These are phyloP conservation scores for Periparus ater DNA, from an alignment of 2,797 vertebrate genomes.

Conservation along the genomic window DNA sequence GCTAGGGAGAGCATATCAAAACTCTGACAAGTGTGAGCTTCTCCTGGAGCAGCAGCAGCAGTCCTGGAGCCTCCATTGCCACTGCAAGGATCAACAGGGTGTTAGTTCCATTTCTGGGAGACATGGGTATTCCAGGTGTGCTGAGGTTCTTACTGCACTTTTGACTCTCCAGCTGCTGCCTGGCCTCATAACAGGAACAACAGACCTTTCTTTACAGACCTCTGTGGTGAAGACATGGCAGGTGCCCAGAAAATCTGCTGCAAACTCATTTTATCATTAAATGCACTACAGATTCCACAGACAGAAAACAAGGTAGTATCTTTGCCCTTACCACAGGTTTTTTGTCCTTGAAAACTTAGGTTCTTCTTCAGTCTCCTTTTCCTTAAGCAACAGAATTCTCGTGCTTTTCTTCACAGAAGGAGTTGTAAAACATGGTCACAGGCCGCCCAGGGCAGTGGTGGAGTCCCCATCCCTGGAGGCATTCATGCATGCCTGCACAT, in stretches of 20 bases:
- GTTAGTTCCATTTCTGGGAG: neutral
- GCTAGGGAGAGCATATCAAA: neutral
- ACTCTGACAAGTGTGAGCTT: neutral
- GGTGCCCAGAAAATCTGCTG: neutral
- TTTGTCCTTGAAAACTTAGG: neutral
- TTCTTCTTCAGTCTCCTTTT: neutral
- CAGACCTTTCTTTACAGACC: neutral
- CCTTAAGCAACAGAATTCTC: neutral
- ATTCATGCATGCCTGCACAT: neutral
- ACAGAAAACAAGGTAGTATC: neutral
- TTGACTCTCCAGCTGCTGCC: neutral
- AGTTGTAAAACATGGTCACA: neutral
- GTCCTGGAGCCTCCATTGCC: neutral
- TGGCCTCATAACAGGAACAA: neutral
- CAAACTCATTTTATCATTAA: neutral
- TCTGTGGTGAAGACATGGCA: neutral
- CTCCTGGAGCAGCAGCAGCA: neutral
- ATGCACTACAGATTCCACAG: neutral
- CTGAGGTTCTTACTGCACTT: neutral
- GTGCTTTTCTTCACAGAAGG: neutral
- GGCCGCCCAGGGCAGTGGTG: neutral
- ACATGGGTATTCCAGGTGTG: neutral
- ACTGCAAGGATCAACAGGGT: neutral
- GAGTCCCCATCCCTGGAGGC: neutral
- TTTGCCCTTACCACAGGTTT: neutral